A percentile compares a stretch with the other conserved stretches of the same genome.
Evolutionary conservation across 2,113 vertebrate genomes (phyloP).

Genomic region (Aptenodytes patagonicus): DNA sequence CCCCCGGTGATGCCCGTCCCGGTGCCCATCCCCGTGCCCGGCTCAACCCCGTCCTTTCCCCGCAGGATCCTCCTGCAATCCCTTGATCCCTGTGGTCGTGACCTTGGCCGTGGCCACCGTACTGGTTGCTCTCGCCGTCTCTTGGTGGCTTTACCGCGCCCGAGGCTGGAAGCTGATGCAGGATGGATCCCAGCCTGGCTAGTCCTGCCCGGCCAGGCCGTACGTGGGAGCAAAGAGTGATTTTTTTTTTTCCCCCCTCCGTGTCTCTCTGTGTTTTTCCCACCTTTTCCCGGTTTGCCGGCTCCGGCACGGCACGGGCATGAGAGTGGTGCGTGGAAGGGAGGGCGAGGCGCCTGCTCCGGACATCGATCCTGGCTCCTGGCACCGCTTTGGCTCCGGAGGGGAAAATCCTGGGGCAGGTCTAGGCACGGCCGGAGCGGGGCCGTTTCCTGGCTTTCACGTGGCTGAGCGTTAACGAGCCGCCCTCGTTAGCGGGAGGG

Average conservation of each 20-base stretch:
- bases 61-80: not conserved
- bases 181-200: not conserved
- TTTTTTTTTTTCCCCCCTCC: no score
- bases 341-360: accelerated
- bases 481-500: not conserved
- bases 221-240: not conserved
- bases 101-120: not conserved
- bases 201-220: not conserved
- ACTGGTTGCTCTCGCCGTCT: accelerated
- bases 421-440: accelerated
- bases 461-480: not conserved
- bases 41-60: not conserved
- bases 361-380: accelerated
- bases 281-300: not conserved
- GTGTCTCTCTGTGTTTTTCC: accelerated
- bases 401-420: not conserved
- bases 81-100: not conserved
- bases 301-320: not conserved
- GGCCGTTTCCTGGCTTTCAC: not conserved
- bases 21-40: not conserved
- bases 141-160: not conserved
- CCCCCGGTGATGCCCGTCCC: not conserved
- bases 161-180: not conserved
- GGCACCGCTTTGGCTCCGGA: no score
- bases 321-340: accelerated